These are phyloP conservation scores for Thereva nobilitata DNA, from an alignment of 2,888 invertebrate genomes.

Conservation along the genomic window DNA sequence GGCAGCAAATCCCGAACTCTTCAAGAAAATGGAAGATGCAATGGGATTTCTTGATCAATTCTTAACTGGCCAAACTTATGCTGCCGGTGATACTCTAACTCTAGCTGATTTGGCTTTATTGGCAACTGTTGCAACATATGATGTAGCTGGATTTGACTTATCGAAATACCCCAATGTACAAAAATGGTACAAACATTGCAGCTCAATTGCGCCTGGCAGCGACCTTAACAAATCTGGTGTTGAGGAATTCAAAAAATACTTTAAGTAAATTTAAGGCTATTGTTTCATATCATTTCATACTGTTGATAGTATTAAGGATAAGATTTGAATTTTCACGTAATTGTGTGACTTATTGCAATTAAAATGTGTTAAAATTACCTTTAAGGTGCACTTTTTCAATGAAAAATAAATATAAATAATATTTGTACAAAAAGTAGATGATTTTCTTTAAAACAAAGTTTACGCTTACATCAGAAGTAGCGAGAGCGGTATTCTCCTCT, in stretches of 20 bases:
- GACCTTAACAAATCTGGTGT: slow-evolving; percentile 64
- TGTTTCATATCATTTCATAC: neutral
- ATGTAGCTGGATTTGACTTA: slow-evolving; percentile 69
- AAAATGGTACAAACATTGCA: slow-evolving; percentile 66
- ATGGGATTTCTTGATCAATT: slow-evolving; percentile 72
- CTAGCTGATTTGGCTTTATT: slow-evolving; percentile 76
- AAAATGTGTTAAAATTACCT: no score
- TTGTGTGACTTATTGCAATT: no score
- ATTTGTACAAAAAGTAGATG: no score
- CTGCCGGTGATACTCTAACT: slow-evolving; percentile 73
- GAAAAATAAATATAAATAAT: no score
- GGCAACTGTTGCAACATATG: slow-evolving; percentile 71
- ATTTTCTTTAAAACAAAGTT: no score
- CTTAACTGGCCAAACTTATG: slow-evolving; percentile 71
- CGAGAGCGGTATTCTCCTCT: no score
- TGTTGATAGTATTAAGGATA: neutral
- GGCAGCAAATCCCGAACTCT: slow-evolving; percentile 68
- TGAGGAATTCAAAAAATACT: slow-evolving; percentile 61
- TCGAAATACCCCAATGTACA: slow-evolving; percentile 69
- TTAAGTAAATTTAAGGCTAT: slow-evolving; percentile 38
- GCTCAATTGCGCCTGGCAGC: slow-evolving; percentile 64
- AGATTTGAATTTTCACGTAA: no score
- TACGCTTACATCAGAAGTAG: no score
- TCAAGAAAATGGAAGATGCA: slow-evolving; percentile 70
- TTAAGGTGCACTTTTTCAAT: no score